Conservation (phyloP, 2,888 invertebrate genomes). For the Baccha elongata region DNA sequence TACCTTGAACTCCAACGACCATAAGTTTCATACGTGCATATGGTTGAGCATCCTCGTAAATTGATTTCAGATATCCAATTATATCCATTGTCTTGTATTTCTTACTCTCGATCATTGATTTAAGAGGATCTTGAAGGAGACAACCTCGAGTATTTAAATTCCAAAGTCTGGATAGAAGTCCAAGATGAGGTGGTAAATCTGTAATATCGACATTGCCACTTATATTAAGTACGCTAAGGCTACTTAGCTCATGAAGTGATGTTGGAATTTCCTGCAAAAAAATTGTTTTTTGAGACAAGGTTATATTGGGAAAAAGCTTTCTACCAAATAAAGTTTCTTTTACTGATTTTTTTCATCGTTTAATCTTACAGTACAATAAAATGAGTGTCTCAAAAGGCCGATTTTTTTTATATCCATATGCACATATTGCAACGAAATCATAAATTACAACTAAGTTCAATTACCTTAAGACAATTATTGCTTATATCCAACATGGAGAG, state of each 20-base stretch:
- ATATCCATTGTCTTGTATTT: slow-evolving; percentile 98
- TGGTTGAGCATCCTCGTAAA: slow-evolving; percentile 93
- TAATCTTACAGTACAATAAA: too few relatives aligned
- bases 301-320: too few relatives aligned
- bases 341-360: too few relatives aligned
- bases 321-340: too few relatives aligned
- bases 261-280: slow-evolving; percentile 87
- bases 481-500: slow-evolving; percentile 97
- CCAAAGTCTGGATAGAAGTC: slow-evolving; percentile 96
- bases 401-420: too few relatives aligned
- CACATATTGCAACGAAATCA: too few relatives aligned
- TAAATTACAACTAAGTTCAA: too few relatives aligned
- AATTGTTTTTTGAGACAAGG: neutral
- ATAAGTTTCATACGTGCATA: slow-evolving; percentile 98
- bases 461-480: slow-evolving; percentile 88
- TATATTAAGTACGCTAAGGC: slow-evolving; percentile 96
- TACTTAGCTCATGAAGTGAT: slow-evolving; percentile 91
- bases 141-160: slow-evolving; percentile 97
- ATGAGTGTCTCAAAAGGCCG: too few relatives aligned
- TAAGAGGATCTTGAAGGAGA: slow-evolving; percentile 92
- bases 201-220: slow-evolving; percentile 88
- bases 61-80: slow-evolving; percentile 93
- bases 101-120: slow-evolving; percentile 95
- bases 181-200: slow-evolving; percentile 97
- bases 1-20: slow-evolving; percentile 95